phyloP scores from a whole-genome alignment of 1,140 invertebrate genomes.

The Platyura marginata region DNA sequence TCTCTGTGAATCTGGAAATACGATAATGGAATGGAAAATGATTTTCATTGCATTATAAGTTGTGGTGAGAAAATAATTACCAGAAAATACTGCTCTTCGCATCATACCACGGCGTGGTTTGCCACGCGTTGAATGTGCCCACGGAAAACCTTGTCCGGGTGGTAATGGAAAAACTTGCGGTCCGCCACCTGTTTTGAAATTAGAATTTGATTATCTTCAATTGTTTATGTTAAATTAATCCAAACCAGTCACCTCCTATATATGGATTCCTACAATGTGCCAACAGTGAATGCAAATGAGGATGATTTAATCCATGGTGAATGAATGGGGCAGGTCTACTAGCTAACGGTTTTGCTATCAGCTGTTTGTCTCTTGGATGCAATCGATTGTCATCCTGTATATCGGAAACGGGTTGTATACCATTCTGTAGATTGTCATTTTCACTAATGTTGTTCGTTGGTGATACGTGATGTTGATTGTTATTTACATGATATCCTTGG shows the following conservation, averaged over 20 bases:
- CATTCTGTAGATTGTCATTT: slow-evolving; percentile 22
- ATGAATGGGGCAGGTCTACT: slow-evolving; percentile 29
- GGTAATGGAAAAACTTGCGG: slow-evolving; percentile 43
- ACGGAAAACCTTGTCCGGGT: slow-evolving; percentile 46
- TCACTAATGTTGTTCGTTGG: slow-evolving; percentile 26
- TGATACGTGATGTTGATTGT: slow-evolving; percentile 8
- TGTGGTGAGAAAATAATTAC: slow-evolving; percentile 6
- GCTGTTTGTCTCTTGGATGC: slow-evolving; percentile 11
- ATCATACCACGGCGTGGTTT: slow-evolving; percentile 87
- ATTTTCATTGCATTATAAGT: too few relatives aligned
- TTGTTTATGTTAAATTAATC: neutral
- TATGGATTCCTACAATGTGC: slow-evolving; percentile 33
- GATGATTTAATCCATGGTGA: slow-evolving; percentile 26
- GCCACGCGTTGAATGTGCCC: slow-evolving; percentile 57
- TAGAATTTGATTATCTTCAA: too few relatives aligned
- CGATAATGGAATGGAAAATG: neutral
- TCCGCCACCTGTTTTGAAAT: slow-evolving; percentile 20
- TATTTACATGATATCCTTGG: slow-evolving; percentile 1
- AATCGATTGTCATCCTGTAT: slow-evolving; percentile 13
- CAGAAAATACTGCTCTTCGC: slow-evolving; percentile 64
- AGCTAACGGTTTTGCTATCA: slow-evolving; percentile 32
- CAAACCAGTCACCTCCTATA: slow-evolving; percentile 26
- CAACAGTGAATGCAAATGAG: slow-evolving; percentile 24
- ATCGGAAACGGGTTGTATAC: slow-evolving; percentile 9
- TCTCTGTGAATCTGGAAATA: slow-evolving; percentile 74